phyloP scores from a whole-genome alignment of 2,797 vertebrate species.

The Carcharodon carcharias region DNA sequence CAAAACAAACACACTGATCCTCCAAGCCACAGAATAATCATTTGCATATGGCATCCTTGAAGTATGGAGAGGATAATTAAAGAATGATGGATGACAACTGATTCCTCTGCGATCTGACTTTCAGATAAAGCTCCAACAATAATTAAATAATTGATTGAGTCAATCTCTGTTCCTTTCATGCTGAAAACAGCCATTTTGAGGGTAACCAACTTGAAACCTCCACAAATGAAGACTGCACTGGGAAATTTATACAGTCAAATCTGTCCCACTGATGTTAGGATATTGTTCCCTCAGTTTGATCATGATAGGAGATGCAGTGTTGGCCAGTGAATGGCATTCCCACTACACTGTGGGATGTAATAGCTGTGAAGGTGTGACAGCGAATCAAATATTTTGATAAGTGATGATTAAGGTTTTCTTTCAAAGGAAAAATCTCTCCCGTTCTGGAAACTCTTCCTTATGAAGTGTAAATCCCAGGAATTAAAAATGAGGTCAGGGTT shows the following conservation, averaged over 20 bases:
- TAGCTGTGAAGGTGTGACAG: not conserved
- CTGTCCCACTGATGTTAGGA: not conserved
- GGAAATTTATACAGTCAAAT: not conserved
- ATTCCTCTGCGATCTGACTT: not conserved
- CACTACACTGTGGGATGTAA: not conserved
- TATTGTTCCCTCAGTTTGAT: not conserved
- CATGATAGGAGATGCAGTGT: not conserved
- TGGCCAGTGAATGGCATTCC: not conserved
- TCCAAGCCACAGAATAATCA: not conserved
- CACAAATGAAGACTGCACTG: not conserved
- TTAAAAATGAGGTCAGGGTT: not conserved
- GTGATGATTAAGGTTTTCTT: not conserved
- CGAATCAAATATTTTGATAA: not conserved
- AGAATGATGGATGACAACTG: not conserved
- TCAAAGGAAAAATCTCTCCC: not conserved
- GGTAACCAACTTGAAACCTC: not conserved
- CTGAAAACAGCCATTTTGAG: not conserved
- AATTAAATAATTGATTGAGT: not conserved
- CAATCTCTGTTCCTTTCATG: not conserved
- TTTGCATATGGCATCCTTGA: not conserved
- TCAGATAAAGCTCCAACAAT: not conserved
- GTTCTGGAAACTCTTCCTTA: not conserved
- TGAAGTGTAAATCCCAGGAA: not conserved
- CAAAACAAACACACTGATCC: not conserved
- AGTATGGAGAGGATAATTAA: not conserved